Conservation (phyloP, 2,888 invertebrate species). For the Athripsodes cinereus region DNA sequence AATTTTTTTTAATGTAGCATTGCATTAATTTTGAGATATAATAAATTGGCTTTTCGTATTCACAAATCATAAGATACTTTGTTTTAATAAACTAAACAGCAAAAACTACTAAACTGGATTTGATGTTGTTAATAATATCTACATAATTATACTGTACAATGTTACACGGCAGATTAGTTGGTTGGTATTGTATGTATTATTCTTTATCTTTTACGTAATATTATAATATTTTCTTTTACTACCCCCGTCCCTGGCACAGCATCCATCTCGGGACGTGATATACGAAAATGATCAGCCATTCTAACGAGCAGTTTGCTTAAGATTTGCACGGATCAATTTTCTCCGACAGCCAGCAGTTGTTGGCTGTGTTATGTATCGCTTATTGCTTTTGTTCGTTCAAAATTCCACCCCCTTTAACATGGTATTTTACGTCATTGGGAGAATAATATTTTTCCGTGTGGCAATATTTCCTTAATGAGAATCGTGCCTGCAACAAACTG, state of each 20-base stretch:
- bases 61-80: no score
- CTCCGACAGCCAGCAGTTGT: slow-evolving; percentile 14
- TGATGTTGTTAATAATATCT: no score
- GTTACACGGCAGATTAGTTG: no score
- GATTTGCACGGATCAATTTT: slow-evolving; percentile 19
- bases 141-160: no score
- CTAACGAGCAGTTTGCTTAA: slow-evolving; percentile 14
- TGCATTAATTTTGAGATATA: no score
- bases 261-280: not conserved
- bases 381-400: slow-evolving; percentile 27
- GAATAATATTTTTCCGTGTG: slow-evolving; percentile 27
- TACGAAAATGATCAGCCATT: slow-evolving; percentile 16
- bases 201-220: no score
- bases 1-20: no score
- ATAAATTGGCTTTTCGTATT: no score
- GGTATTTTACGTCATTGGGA: slow-evolving; percentile 22
- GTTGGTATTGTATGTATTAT: no score
- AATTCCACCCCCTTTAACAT: slow-evolving; percentile 22
- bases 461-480: slow-evolving; percentile 28
- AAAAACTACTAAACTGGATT: no score
- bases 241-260: not conserved
- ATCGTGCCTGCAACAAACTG: slow-evolving; percentile 27
- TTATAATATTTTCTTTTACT: no score
- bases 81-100: no score
- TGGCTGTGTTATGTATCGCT: slow-evolving; percentile 25